Conservation (phyloP, 2,888 invertebrate genomes). For the Drosophila sordidula region DNA sequence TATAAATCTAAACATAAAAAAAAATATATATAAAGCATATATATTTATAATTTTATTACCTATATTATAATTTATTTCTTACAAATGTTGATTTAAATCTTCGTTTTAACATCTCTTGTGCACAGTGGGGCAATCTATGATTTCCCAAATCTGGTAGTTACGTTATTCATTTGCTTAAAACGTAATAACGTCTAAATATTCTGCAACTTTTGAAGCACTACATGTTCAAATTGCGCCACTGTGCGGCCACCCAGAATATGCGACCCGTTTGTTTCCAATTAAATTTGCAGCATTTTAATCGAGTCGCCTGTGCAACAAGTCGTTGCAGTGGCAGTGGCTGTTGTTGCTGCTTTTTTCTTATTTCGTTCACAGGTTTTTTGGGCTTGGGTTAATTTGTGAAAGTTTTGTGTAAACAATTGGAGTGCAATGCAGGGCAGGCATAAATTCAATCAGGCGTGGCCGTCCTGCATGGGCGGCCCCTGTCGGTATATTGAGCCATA, state of each 20-base stretch:
- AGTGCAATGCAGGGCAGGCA: slow-evolving; percentile 53
- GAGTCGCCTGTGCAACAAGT: slow-evolving; percentile 58
- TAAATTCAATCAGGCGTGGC: slow-evolving; percentile 80
- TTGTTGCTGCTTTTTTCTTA: background rate
- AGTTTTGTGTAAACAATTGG: slow-evolving; percentile 79
- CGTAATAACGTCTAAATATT: background rate
- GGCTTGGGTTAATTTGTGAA: slow-evolving; percentile 74
- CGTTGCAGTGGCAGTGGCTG: slow-evolving; percentile 21
- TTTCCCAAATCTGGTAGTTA: too few species aligned
- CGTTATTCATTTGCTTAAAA: too few species aligned
- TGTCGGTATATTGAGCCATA: slow-evolving; percentile 65
- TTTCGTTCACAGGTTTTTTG: slow-evolving; percentile 53
- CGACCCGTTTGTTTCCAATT: slow-evolving; percentile 67
- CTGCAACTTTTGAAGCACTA: background rate
- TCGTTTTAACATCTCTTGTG: too few species aligned
- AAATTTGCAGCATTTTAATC: slow-evolving; percentile 77
- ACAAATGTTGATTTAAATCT: too few species aligned
- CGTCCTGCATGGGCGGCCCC: slow-evolving; percentile 31
- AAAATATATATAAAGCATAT: too few species aligned
- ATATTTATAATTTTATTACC: too few species aligned
- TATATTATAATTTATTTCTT: too few species aligned
- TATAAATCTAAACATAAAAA: too few species aligned
- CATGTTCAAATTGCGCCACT: slow-evolving; percentile 16
- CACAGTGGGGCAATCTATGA: too few species aligned
- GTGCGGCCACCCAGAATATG: slow-evolving; percentile 74